A percentile compares a stretch with the other conserved stretches of the same genome.
Evolutionary conservation across 2,113 vertebrate species (phyloP).

Genomic region (Anhinga anhinga): DNA sequence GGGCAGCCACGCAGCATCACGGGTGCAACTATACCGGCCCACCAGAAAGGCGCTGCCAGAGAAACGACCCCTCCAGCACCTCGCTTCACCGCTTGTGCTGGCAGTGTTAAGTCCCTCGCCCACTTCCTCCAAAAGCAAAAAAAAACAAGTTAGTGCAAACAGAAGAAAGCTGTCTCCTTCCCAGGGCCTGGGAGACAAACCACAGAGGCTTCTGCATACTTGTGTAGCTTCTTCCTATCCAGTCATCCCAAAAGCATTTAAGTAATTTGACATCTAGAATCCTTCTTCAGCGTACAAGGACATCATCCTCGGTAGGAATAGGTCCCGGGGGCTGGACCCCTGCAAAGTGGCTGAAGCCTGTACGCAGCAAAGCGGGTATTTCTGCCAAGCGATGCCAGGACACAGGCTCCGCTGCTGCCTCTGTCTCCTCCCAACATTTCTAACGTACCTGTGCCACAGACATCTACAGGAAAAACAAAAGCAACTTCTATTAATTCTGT

Average conservation of each 20-base stretch:
- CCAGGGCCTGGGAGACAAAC: constrained; percentile 24
- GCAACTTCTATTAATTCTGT: not conserved
- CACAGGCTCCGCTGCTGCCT: not conserved
- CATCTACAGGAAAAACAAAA: not conserved
- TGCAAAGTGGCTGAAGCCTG: not conserved
- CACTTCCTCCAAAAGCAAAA: not conserved
- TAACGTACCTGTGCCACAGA: not conserved
- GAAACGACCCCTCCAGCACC: not conserved
- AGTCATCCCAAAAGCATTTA: constrained; percentile 41
- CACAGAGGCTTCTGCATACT: constrained; percentile 32
- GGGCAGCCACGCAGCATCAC: not conserved
- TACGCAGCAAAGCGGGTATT: not conserved
- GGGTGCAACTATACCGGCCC: not conserved
- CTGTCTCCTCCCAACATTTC: not conserved
- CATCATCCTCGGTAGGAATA: not conserved
- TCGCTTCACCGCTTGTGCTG: accelerated
- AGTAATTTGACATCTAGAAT: constrained; percentile 9
- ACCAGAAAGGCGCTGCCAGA: not conserved
- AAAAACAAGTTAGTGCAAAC: not conserved
- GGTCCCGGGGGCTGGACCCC: not conserved
- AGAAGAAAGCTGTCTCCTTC: constrained; percentile 11
- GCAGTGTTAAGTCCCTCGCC: accelerated
- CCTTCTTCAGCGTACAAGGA: not conserved
- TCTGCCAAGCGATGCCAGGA: not conserved
- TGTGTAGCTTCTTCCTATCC: constrained; percentile 22